A percentile compares a stretch with the other conserved stretches of the same genome.
Conservation (phyloP, 2,888 invertebrate species). For the Criorhina ranunculi region DNA sequence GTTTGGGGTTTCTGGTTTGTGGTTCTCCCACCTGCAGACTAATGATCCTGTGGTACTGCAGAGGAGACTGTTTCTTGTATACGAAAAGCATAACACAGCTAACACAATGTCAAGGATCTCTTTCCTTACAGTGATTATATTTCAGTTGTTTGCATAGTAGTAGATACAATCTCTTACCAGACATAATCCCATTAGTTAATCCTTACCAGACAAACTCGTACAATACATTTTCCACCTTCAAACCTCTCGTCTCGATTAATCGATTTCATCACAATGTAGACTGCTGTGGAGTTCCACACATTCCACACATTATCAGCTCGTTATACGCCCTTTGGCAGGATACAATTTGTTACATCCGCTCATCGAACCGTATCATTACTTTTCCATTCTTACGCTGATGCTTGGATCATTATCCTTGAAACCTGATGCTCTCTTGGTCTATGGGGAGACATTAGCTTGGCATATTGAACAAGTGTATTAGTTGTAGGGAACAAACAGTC, state of each 20-base stretch:
- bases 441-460: constrained; percentile 1
- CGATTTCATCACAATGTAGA: constrained; percentile 14
- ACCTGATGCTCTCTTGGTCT: background rate
- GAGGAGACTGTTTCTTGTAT: too few relatives aligned
- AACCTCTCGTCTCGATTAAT: too few relatives aligned
- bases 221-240: too few relatives aligned
- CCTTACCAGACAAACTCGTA: background rate
- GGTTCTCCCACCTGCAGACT: too few relatives aligned
- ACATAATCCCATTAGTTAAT: background rate
- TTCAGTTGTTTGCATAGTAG: background rate
- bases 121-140: background rate
- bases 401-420: constrained; percentile 20
- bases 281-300: constrained; percentile 5
- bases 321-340: constrained; percentile 18
- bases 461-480: background rate
- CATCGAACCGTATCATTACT: constrained; percentile 25
- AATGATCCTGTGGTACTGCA: too few relatives aligned
- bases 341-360: constrained; percentile 13
- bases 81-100: too few relatives aligned
- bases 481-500: background rate
- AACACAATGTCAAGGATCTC: too few relatives aligned
- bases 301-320: constrained; percentile 16
- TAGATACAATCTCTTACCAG: background rate
- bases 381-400: constrained; percentile 15
- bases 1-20: too few relatives aligned